Conservation (phyloP, 2,797 vertebrate genomes). For the Bradypodion pumilum region DNA sequence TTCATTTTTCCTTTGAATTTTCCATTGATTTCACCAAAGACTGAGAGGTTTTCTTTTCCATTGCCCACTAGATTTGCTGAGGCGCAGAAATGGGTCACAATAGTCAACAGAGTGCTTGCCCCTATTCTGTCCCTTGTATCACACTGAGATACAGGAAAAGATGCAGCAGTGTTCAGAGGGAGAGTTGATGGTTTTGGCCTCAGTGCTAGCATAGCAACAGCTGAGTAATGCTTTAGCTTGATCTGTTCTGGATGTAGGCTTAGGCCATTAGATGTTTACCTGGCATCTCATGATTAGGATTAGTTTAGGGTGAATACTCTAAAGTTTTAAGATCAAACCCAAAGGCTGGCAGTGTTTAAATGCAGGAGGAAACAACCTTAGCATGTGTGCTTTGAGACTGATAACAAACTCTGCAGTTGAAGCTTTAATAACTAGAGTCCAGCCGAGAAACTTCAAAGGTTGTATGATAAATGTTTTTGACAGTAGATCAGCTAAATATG, state of each 20-base stretch:
- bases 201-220: not conserved
- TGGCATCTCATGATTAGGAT: constrained; percentile 59
- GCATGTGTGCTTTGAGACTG: constrained; percentile 65
- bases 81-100: not conserved
- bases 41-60: too few relatives aligned
- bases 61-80: not conserved
- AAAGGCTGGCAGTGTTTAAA: constrained; percentile 59
- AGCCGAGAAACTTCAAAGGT: constrained; percentile 77
- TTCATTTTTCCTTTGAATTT: not conserved
- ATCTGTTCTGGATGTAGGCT: not conserved
- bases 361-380: constrained; percentile 39
- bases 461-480: constrained; percentile 75
- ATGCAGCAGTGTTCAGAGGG: not conserved
- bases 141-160: not conserved
- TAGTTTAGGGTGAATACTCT: constrained; percentile 1
- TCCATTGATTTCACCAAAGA: not conserved
- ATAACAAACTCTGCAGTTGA: constrained; percentile 74
- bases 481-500: constrained; percentile 76
- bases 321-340: constrained; percentile 64
- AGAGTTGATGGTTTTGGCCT: not conserved
- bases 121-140: not conserved
- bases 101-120: not conserved
- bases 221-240: not conserved
- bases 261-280: constrained; percentile 8
- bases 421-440: constrained; percentile 71